A percentile compares a stretch with the other conserved stretches of the same genome.
Conservation (phyloP, 2,113 vertebrate genomes). For the Tetrax tetrax region DNA sequence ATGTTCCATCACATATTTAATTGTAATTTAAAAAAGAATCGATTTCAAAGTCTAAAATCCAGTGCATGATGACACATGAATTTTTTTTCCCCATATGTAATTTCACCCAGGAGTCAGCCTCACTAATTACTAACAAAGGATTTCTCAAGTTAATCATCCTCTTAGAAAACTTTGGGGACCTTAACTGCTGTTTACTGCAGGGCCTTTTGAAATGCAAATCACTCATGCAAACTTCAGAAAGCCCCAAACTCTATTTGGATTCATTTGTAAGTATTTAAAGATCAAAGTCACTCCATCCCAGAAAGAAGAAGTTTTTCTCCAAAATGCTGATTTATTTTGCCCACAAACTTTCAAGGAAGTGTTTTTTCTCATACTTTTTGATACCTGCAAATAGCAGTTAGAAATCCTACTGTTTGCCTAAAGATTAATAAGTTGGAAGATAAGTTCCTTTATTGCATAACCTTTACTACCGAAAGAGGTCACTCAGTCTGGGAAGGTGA, state of each 20-base stretch:
- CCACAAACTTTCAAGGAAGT: neutral
- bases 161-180: slow-evolving; percentile 42
- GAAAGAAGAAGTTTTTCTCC: slow-evolving; percentile 3
- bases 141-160: slow-evolving; percentile 53
- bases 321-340: neutral
- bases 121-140: slow-evolving; percentile 49
- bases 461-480: neutral
- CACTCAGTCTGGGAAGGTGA: slow-evolving; percentile 29
- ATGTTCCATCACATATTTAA: neutral
- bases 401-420: neutral
- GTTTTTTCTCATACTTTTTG: neutral
- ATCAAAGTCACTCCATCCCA: slow-evolving; percentile 19
- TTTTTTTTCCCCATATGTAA: neutral
- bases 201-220: slow-evolving; percentile 62
- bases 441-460: slow-evolving; percentile 30
- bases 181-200: slow-evolving; percentile 35
- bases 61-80: neutral
- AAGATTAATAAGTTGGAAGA: slow-evolving; percentile 16
- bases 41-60: neutral
- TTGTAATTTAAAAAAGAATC: neutral
- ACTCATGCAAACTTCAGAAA: slow-evolving; percentile 30
- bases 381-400: neutral
- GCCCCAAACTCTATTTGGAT: slow-evolving; percentile 34
- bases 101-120: slow-evolving; percentile 6
- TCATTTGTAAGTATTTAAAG: slow-evolving; percentile 57